Evolutionary conservation across 2,888 invertebrate genomes (phyloP), one percentile per base, ranked within the genome.

Genomic region (Clunio marinus): DNA sequence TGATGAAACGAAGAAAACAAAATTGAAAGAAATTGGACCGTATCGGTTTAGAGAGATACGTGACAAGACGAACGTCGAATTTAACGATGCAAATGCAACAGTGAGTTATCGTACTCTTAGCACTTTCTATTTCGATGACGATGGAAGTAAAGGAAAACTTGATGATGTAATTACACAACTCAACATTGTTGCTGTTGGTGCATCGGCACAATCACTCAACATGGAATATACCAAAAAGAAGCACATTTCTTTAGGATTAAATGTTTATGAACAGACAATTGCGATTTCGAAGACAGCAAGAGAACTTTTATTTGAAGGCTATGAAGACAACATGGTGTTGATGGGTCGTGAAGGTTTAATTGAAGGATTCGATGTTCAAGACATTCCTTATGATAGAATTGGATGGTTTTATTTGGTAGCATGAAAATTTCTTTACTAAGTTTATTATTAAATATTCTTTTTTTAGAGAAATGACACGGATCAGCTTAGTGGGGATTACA

Each of bases 161-260:
- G 77, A 81, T 13, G 92, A 92, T 74, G 79, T 81, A 46, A 81
- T 93, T 69, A 86, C 86, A 0, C 88, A 88, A 0, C 76, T 93
- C 1, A 93, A 94, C 77, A 84, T 88, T 1, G 85, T 92, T 5
- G 86, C 88, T 65, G 81, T 89, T 80, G 94, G 57, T 10, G 58
- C 58, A 17, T 25, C 27, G 13, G 68, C 37, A 17, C 41, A 58
- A 10, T n/a, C 58, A 8, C 8, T 57, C 13, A 57, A 68, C n/a
- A 41, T 57, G 37, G 25, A 68, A 3, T 68, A 58, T 24, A 35
- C 15, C 2, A 24, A 55, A 1, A 28, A 22, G 13, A 66, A 66
- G 35, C 2, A 24, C 2, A 32, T 66, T 20, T 66, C 66, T 13
- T 7, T 32, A 2, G 66, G 27, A 17, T 46, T 66, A 7, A 55